Conservation (phyloP, 2,888 invertebrate genomes). For the Leptinotarsa juncta region DNA sequence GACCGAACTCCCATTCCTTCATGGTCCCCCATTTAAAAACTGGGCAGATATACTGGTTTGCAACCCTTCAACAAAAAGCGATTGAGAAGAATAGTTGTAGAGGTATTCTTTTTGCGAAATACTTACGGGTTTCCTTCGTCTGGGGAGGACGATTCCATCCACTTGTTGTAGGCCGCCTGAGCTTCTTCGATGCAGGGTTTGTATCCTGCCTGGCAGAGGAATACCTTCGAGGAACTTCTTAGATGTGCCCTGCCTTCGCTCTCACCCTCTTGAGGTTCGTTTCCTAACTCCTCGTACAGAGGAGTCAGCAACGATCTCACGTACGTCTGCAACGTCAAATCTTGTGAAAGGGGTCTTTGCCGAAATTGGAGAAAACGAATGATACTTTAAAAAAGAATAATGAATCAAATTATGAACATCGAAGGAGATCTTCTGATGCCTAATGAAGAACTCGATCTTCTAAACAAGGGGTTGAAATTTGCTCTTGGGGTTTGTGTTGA, state of each 20-base stretch:
- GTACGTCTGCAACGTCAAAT: conserved; percentile 71
- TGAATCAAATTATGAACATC: too few species aligned
- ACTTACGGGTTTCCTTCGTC: conserved; percentile 85
- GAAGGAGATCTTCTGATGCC: too few species aligned
- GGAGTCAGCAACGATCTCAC: conserved; percentile 77
- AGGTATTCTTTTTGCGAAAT: neutral
- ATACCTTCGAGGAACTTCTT: conserved; percentile 75
- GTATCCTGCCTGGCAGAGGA: conserved; percentile 82
- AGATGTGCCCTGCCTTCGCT: conserved; percentile 77
- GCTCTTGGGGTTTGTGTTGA: too few species aligned
- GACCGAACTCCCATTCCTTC: conserved; percentile 86
- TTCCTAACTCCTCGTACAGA: conserved; percentile 76
- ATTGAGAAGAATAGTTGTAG: neutral
- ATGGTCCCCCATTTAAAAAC: conserved; percentile 85
- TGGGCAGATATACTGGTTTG: conserved; percentile 82
- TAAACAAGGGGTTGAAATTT: too few species aligned
- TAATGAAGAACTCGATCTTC: too few species aligned
- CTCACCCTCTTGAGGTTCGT: conserved; percentile 69
- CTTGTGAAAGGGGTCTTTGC: neutral
- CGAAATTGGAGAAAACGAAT: too few species aligned
- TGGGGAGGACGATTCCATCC: conserved; percentile 80
- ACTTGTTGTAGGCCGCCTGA: conserved; percentile 76
- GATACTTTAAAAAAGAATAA: too few species aligned
- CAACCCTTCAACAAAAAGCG: conserved; percentile 69
- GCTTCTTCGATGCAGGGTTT: conserved; percentile 82